These are phyloP conservation scores for Hippoglossus stenolepis DNA, from an alignment of 2,113 vertebrate species.

Conservation along the genomic window DNA sequence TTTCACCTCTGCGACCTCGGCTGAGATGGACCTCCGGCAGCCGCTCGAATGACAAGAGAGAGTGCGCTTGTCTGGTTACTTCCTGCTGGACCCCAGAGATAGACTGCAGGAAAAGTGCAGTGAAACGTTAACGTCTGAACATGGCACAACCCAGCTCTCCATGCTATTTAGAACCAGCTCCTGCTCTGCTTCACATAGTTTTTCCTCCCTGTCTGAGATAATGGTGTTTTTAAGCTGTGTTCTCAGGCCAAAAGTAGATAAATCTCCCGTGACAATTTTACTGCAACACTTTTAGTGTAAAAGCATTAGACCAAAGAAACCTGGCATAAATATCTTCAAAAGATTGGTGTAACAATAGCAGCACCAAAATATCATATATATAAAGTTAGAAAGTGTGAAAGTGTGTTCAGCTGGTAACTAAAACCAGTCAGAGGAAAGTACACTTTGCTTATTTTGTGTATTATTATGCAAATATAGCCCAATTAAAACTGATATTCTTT, in stretches of 20 bases:
- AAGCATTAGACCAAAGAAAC: slow-evolving; percentile 7
- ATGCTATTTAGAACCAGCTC: slow-evolving; percentile 67
- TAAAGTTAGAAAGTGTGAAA: slow-evolving; percentile 41
- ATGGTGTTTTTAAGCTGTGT: slow-evolving; percentile 69
- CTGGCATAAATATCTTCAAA: slow-evolving; percentile 36
- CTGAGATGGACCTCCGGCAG: slow-evolving; percentile 93
- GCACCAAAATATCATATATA: slow-evolving; percentile 15
- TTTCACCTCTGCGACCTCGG: slow-evolving; percentile 83
- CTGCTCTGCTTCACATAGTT: slow-evolving; percentile 65
- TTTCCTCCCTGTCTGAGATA: slow-evolving; percentile 59
- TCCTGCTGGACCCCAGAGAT: slow-evolving; percentile 98
- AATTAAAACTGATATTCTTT: slow-evolving; percentile 66
- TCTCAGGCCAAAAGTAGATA: slow-evolving; percentile 61
- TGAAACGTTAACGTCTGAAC: slow-evolving; percentile 77
- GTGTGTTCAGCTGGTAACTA: slow-evolving; percentile 23
- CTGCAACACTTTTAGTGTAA: slow-evolving; percentile 50
- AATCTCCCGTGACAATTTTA: slow-evolving; percentile 62
- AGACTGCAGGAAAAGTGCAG: slow-evolving; percentile 85
- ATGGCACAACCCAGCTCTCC: slow-evolving; percentile 68
- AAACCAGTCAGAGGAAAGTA: slow-evolving; percentile 17
- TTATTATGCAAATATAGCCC: slow-evolving; percentile 62
- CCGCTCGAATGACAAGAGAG: slow-evolving; percentile 93
- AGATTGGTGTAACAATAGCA: slow-evolving; percentile 35
- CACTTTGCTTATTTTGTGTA: slow-evolving; percentile 29
- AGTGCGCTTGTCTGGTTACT: slow-evolving; percentile 91